Conservation (phyloP, 2,797 vertebrate genomes). For the Lepus townsendii region DNA sequence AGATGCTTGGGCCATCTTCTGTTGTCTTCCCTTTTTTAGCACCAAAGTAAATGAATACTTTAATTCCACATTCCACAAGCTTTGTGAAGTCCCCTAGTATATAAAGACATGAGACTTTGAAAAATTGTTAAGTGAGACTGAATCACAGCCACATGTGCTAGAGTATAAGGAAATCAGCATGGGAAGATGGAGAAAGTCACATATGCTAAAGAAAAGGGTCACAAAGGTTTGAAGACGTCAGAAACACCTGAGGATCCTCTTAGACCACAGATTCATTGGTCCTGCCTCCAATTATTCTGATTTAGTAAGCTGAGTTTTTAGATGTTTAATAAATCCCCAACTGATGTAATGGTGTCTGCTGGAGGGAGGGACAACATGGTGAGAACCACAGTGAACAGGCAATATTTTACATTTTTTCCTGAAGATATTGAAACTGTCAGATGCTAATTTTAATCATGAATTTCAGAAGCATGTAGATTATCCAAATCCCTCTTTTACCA, state of each 20-base stretch:
- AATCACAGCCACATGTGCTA: background rate
- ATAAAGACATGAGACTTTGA: background rate
- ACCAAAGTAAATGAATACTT: no score
- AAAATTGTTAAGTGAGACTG: background rate
- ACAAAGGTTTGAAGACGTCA: background rate
- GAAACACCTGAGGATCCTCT: background rate
- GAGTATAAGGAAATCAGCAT: background rate
- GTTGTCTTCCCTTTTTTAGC: no score
- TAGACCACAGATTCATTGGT: background rate
- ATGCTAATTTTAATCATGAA: conserved; percentile 56
- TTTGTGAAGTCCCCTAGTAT: background rate
- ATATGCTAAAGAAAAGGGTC: background rate
- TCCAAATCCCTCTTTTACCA: conserved; percentile 29
- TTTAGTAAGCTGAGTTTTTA: background rate
- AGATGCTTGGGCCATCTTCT: no score
- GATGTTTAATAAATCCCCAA: background rate
- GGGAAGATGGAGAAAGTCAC: background rate
- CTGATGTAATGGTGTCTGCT: background rate
- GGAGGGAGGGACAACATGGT: background rate
- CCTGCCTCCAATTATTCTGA: background rate
- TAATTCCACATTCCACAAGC: no score
- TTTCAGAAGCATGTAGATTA: conserved; percentile 30
- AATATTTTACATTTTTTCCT: conserved; percentile 21
- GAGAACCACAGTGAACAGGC: background rate
- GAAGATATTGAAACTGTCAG: background rate